phyloP scores from a whole-genome alignment of 2,888 invertebrate species.

The Atethmia centrago region DNA sequence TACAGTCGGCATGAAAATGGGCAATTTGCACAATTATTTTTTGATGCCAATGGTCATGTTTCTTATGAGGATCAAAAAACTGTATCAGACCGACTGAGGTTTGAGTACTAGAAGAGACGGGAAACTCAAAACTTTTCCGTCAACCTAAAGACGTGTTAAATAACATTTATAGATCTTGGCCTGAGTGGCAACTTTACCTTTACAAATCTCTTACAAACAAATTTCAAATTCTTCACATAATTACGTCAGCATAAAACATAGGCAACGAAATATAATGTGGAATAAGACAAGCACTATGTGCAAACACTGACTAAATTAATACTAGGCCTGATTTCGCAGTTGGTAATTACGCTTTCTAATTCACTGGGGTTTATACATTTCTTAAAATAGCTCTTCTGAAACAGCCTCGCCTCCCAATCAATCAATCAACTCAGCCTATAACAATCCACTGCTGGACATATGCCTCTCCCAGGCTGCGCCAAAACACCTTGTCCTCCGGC shows the following conservation, averaged over 20 bases:
- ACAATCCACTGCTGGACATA: too few relatives aligned
- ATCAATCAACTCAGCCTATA: too few relatives aligned
- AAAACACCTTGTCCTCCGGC: too few relatives aligned
- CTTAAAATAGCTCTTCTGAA: not conserved
- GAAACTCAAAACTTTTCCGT: too few relatives aligned
- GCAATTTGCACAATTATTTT: too few relatives aligned
- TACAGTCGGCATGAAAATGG: too few relatives aligned
- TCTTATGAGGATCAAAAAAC: too few relatives aligned
- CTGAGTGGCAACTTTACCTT: not conserved
- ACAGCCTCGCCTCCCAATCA: not conserved
- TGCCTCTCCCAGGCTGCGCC: too few relatives aligned
- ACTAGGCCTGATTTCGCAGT: conserved; percentile 21
- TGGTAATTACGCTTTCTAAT: conserved; percentile 27
- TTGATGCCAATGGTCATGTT: too few relatives aligned
- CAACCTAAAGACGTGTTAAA: not conserved
- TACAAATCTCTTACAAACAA: conserved; percentile 7
- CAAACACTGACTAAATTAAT: conserved; percentile 44
- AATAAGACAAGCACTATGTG: conserved; percentile 53
- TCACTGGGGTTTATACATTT: conserved; percentile 5
- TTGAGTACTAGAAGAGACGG: too few relatives aligned
- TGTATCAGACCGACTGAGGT: too few relatives aligned
- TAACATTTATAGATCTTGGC: not conserved
- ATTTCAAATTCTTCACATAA: conserved; percentile 22
- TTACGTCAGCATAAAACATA: conserved; percentile 19
- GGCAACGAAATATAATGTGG: conserved; percentile 33